These are phyloP conservation scores for Mugil cephalus DNA, from an alignment of 2,113 vertebrate species.

Conservation along the genomic window DNA sequence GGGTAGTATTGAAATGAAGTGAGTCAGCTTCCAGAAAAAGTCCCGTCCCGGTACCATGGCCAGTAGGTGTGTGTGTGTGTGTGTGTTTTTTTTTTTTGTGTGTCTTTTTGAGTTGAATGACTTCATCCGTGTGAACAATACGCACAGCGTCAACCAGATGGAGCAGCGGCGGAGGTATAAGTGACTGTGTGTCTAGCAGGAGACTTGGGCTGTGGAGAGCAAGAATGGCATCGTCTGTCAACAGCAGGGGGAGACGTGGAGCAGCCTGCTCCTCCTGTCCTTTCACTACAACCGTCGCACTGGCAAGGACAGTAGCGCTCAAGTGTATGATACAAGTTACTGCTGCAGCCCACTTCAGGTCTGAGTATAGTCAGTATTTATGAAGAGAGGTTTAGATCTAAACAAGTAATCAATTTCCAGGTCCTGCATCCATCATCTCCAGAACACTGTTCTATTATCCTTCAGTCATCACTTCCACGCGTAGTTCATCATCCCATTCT, in stretches of 20 bases:
- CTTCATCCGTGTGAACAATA: conserved; percentile 50
- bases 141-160: conserved; percentile 41
- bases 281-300: conserved; percentile 63
- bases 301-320: conserved; percentile 59
- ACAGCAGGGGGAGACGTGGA: conserved; percentile 74
- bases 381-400: conserved; percentile 14
- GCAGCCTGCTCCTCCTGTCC: conserved; percentile 42
- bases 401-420: conserved; percentile 15
- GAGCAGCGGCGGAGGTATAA: conserved; percentile 29
- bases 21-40: conserved; percentile 80
- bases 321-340: conserved; percentile 25
- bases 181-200: conserved; percentile 16
- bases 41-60: conserved; percentile 36
- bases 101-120: conserved; percentile 47
- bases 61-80: conserved; percentile 27
- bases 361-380: conserved; percentile 9
- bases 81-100: no score
- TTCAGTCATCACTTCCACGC: neutral
- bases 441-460: neutral
- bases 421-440: conserved; percentile 1
- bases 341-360: conserved; percentile 31
- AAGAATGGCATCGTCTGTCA: conserved; percentile 4
- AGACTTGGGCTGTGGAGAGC: conserved; percentile 19
- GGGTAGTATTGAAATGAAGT: conserved; percentile 65
- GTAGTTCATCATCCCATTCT: conserved; percentile 1